Evolutionary conservation across 2,797 vertebrate species (phyloP), one percentile per base, ranked within the genome.

Genomic region (Pachyuromys duprasi): DNA sequence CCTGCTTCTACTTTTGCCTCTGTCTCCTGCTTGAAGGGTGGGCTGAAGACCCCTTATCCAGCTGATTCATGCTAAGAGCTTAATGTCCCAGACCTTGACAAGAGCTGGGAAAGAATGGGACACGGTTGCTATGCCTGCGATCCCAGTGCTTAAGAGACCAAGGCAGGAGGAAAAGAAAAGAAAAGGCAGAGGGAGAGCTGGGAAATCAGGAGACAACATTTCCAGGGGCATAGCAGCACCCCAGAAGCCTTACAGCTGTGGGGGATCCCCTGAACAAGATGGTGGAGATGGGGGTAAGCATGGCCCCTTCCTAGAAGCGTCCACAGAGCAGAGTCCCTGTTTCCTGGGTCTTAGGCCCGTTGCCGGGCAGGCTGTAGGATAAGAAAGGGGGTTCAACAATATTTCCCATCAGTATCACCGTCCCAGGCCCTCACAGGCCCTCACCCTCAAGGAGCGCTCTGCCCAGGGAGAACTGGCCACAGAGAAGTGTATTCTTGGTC

Each of bases 1-100:
- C 4, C 33, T 14, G 31, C 11, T 55, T 62, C 86, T 39, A 14
- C 26, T 12, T 55, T 79, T 79, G 82, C 80, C 87, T 97, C 28
- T 4, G 13, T 90, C 74, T 96, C 60, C 84, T 31, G 0, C 13
- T 87, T 86, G 74, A 70, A 49, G 42, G 92, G 53, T 65, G 90
- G 57, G 76, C 70, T 67, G 28, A 74, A 62, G 45, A 33, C 65
- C 39, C 49, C 67, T 83, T n/a, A 4, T 36, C 33, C 70, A 28
- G n/a, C 28, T 88, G 88, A 53, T 31, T 0, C 2, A 13, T 0
- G 6, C 22, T 33, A 26, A 78, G 62, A n/a, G 88, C 57, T 86
- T 55, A 82, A 81, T 39, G 45, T 22, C 62, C 5, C 28, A 39
- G 95, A 86, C 28, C 26, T 12, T 76, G 24, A 42, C 74, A 65